Conservation (phyloP, 2,797 vertebrate species). For the Coregonus suidteri region DNA sequence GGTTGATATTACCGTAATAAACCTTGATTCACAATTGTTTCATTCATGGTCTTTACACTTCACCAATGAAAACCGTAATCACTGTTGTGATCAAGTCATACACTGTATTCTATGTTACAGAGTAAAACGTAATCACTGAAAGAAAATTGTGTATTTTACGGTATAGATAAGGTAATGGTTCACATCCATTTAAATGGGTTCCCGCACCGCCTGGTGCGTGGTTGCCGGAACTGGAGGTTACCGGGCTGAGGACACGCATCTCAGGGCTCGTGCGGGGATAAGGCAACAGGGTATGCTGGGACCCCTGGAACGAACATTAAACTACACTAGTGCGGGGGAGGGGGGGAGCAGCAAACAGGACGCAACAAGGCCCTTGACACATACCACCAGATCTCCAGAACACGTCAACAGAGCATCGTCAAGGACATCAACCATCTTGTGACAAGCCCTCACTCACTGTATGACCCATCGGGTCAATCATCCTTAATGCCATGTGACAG, state of each 20-base stretch:
- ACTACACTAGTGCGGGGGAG: no score
- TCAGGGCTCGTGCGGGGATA: no score
- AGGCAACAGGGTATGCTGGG: no score
- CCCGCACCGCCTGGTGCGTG: no score
- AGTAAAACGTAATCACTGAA: no score
- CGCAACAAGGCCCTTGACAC: neutral
- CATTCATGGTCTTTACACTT: neutral
- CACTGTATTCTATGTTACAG: no score
- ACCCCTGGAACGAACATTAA: no score
- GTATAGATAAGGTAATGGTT: neutral
- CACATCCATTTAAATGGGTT: neutral
- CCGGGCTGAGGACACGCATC: no score
- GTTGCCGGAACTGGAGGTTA: no score
- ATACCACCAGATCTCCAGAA: slow-evolving; percentile 6
- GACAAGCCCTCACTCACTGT: slow-evolving; percentile 13
- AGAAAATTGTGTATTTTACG: no score
- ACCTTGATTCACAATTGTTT: neutral
- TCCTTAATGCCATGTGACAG: slow-evolving; percentile 18
- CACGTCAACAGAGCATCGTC: neutral
- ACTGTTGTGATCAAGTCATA: no score
- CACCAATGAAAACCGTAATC: neutral
- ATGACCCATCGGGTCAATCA: slow-evolving; percentile 21
- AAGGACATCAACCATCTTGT: slow-evolving; percentile 9
- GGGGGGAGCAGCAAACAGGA: no score
- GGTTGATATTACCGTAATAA: neutral